Percentiles rank a stretch among this genome's conserved stretches.
Evolutionary conservation across 30 jellyfish, hydroid and myxozoan genomes (phyloP).

Genomic region (Cassiopea andromeda): DNA sequence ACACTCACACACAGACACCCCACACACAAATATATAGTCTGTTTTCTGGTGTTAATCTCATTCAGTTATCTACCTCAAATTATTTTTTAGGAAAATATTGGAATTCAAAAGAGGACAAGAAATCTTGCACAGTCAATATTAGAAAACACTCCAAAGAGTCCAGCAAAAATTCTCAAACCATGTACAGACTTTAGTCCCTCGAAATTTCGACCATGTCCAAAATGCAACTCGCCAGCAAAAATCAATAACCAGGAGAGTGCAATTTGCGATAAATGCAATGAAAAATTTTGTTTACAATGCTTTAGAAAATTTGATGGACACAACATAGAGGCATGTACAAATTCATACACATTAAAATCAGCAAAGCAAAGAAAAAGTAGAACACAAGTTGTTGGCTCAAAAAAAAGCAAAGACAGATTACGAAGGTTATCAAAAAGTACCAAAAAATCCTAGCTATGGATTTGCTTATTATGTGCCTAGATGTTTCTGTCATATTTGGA

Average conservation of each 20-base stretch:
- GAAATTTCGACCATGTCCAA: slow-evolving; percentile 58
- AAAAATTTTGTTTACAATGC: slow-evolving; percentile 49
- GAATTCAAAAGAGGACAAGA: slow-evolving; percentile 38
- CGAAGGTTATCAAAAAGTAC: slow-evolving; percentile 33
- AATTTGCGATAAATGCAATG: slow-evolving; percentile 19
- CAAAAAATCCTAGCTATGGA: not conserved
- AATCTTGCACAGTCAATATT: slow-evolving; percentile 34
- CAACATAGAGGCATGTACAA: slow-evolving; percentile 10
- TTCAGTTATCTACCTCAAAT: not conserved
- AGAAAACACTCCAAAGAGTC: slow-evolving; percentile 57
- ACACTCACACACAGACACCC: no score
- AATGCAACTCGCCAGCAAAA: slow-evolving; percentile 61
- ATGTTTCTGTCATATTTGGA: not conserved
- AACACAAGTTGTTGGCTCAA: slow-evolving; percentile 29
- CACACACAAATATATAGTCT: no score
- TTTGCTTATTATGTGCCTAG: not conserved
- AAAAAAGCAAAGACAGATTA: slow-evolving; percentile 40
- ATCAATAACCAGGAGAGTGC: slow-evolving; percentile 24
- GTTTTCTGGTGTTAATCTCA: not conserved
- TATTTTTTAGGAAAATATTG: slow-evolving; percentile 59
- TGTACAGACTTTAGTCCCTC: not conserved
- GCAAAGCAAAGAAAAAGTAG: slow-evolving; percentile 26
- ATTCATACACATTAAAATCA: not conserved
- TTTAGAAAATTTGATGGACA: slow-evolving; percentile 30
- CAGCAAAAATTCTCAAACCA: slow-evolving; percentile 39